Conservation (phyloP, 2,113 vertebrate species). For the Colinus virginianus region DNA sequence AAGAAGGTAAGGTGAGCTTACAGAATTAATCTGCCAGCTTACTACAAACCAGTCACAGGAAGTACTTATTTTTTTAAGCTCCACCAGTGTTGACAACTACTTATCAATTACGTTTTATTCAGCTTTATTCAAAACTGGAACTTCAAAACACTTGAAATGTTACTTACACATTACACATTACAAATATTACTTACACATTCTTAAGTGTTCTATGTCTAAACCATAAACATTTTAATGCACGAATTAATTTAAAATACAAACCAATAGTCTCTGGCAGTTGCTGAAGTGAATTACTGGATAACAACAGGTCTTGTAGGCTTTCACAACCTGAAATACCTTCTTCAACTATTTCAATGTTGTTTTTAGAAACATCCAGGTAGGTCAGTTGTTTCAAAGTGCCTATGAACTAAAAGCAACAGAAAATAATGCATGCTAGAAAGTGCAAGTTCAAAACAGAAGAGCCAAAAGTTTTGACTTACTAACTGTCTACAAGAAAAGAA, state of each 20-base stretch:
- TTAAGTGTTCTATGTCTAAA: background rate
- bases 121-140: background rate
- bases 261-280: conserved; percentile 94
- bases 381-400: conserved; percentile 92
- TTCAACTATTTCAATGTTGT: conserved; percentile 94
- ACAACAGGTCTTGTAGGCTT: conserved; percentile 91
- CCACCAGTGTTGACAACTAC: background rate
- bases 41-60: background rate
- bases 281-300: conserved; percentile 95
- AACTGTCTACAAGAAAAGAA: background rate
- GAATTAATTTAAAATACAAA: conserved; percentile 75
- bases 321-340: conserved; percentile 96
- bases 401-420: conserved; percentile 83
- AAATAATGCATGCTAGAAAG: conserved; percentile 1
- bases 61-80: background rate
- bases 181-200: background rate
- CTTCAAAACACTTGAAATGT: background rate
- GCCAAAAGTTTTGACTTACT: background rate
- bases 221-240: background rate
- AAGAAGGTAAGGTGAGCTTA: background rate
- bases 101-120: background rate
- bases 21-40: background rate
- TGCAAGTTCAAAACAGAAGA: background rate
- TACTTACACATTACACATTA: too few species aligned
- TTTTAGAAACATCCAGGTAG: conserved; percentile 97